These are phyloP conservation scores for Myotis yumanensis DNA, from an alignment of 2,113 vertebrate genomes.

Conservation along the genomic window DNA sequence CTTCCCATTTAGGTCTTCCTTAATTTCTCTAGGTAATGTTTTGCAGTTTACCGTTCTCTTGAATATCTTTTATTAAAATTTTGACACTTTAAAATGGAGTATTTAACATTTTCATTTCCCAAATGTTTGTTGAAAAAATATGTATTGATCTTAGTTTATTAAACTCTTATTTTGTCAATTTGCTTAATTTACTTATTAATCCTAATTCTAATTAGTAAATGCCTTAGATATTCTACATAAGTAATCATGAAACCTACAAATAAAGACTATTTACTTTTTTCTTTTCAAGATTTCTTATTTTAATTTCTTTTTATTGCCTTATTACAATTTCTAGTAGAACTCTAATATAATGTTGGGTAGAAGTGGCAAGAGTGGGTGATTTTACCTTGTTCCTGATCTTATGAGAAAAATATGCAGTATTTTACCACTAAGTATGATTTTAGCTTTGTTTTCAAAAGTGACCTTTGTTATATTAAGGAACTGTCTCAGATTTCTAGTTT, in stretches of 20 bases:
- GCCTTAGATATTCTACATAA: not conserved
- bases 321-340: not conserved
- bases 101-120: not conserved
- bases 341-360: not conserved
- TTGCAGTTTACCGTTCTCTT: not conserved
- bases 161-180: not conserved
- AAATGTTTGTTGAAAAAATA: not conserved
- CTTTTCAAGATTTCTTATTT: not conserved
- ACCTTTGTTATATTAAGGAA: not conserved
- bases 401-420: not conserved
- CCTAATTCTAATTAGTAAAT: not conserved
- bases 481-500: not conserved
- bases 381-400: not conserved
- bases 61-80: not conserved
- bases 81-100: not conserved
- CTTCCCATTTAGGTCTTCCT: not conserved
- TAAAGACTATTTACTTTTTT: not conserved
- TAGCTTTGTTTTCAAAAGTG: not conserved
- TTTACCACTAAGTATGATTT: not conserved
- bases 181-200: not conserved
- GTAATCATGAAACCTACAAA: not conserved
- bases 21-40: not conserved
- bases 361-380: not conserved
- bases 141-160: not conserved
- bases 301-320: not conserved